Base-by-base conservation (phyloP, 2,113 vertebrate species). In the Cynoglossus semilaevis region DNA sequence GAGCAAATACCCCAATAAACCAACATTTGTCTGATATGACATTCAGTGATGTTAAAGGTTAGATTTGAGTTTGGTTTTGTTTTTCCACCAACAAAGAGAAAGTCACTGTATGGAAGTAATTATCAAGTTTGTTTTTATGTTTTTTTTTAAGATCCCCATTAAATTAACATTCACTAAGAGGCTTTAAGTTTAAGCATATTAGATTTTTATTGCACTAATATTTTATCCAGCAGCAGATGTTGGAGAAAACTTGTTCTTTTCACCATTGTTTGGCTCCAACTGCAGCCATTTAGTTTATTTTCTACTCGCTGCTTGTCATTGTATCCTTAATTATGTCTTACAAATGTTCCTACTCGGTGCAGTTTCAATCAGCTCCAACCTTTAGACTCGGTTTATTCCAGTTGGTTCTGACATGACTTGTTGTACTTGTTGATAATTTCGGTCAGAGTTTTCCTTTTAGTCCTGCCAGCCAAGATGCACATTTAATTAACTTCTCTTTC, bases 131-230 rank as follows among this genome's bases (percentile, higher is more conserved):
- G 62, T 7, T 12, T 51, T 50, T 78, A 61, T 59, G n/a, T 74
- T 81, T 52, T 64, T 82, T 73, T 82, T 40, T 73, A 79, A 85
- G 81, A 49, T 72, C 72, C 58, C 58, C 49, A 52, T 78, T 60
- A 72, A 88, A 93, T 91, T 89, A 93, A 93, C 71, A 85, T 87
- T 93, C 76, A 38, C 15, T 94, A 91, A 84, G 89, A 89, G 38
- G 71, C 77, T 58, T 87, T 89, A 75, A 54, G 72, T 91, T 87
- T 45, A 37, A 72, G 44, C 38, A n/a, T 62, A 67, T 51, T 51
- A 63, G 45, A 66, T 45, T 41, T 60, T 73, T 40, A 16, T 49
- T 42, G 37, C 9, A 14, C 15, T 54, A 13, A 12, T 15, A 14
- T 15, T 1, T 34, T 63, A 41, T 63, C 52, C 16, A 44, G 48